Evolutionary conservation across 2,888 invertebrate species (phyloP), one percentile per base, ranked within the genome.

Genomic region (Nezara viridula): DNA sequence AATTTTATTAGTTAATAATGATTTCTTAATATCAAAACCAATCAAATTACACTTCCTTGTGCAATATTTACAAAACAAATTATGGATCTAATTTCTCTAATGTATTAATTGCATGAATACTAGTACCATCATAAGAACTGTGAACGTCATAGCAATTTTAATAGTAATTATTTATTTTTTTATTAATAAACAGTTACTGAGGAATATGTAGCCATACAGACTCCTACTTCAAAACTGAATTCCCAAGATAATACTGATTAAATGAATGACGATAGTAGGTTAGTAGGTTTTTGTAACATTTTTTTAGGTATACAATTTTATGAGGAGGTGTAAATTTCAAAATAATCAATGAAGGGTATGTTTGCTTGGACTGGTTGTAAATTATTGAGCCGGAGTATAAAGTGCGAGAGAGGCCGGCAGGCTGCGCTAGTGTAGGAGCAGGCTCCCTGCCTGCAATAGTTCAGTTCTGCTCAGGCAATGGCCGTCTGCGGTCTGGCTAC

Each of bases 401-500:
- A 81, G 44, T 81, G 81, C 5, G 12, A 12, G 12, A 27, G 81
- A 37, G 44, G 16, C 50, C 40, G 86, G n/a, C 14, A 86, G 86
- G 52, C 40, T 21, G 86, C 50, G 86, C 52, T 86, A 86, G 86
- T 86, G 55, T 27, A 40, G 86, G 7, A 24, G 49, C n/a, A 50
- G 86, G 86, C 32, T 55, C 52, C 27, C 32, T 55, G 40, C 52
- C 21, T 50, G 55, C 52, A 86, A n/a, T 55, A 86, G 60, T 86
- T 81, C 81, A 81, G 81, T 81, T 81, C 81, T 81, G 44, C 81
- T 81, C 81, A 81, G 81, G 81, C 81, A 81, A 81, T 81, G 81
- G 81, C 81, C 81, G 81, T 81, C 44, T 81, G 21, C 81, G 81
- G 40, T 81, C 81, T 40, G 81, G 40, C 81, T 44, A 0, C 44